Evolutionary conservation across 1,140 invertebrate genomes (phyloP).

Genomic region (Anoplolepis gracilipes): DNA sequence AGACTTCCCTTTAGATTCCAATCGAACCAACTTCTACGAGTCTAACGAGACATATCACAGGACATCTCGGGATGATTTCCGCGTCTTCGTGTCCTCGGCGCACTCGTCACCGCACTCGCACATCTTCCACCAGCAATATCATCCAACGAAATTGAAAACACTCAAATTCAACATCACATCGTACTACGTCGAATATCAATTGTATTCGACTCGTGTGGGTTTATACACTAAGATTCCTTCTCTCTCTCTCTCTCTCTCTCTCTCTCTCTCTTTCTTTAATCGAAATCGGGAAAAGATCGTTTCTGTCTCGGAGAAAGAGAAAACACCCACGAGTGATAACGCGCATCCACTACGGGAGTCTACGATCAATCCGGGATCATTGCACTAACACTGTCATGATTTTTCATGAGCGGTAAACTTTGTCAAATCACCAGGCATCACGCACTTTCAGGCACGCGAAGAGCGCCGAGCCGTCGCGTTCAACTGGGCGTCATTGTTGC

Average conservation of each 20-base stretch:
- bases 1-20: conserved; percentile 6
- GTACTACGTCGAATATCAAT: background rate
- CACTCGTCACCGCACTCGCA: conserved; percentile 82
- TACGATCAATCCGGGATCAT: background rate
- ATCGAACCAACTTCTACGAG: background rate
- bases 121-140: conserved; percentile 74
- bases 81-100: conserved; percentile 70
- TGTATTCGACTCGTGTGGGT: background rate
- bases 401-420: conserved; percentile 20
- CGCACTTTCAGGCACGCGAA: conserved; percentile 59
- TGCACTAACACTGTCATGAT: background rate
- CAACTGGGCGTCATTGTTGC: conserved; percentile 85
- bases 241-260: no score
- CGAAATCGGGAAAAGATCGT: no score
- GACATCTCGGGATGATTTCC: conserved; percentile 9
- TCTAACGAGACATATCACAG: conserved; percentile 35
- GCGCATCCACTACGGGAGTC: background rate
- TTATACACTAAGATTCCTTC: background rate
- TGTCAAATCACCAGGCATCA: conserved; percentile 7
- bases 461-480: conserved; percentile 76
- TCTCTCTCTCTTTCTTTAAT: no score
- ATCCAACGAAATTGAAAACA: background rate
- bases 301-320: conserved; percentile 15
- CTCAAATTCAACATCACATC: conserved; percentile 15
- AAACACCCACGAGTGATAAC: background rate